phyloP scores from a whole-genome alignment of 2,113 vertebrate genomes.

The Mus pahari region DNA sequence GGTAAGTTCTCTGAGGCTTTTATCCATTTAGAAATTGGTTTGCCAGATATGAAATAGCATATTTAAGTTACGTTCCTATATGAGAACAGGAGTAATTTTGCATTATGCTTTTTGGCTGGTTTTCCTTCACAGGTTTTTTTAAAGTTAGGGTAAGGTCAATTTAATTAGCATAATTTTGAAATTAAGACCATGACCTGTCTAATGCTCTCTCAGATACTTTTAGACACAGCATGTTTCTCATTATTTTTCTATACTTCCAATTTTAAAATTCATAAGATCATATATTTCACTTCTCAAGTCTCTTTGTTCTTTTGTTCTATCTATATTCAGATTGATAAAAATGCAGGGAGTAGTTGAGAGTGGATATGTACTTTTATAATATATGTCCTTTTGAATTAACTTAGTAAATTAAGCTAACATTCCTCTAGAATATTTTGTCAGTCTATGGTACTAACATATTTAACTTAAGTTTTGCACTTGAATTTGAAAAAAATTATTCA shows the following conservation, averaged over 20 bases:
- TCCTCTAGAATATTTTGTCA: background rate
- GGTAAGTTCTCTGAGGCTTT: background rate
- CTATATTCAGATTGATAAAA: background rate
- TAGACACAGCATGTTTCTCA: background rate
- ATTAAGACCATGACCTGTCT: background rate
- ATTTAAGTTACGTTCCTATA: background rate
- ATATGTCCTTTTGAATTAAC: background rate
- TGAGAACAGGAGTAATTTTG: background rate
- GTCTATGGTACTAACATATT: background rate
- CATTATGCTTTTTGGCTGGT: too few relatives aligned
- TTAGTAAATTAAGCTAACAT: background rate
- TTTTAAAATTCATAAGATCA: background rate
- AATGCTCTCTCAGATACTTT: background rate
- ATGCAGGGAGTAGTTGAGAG: background rate
- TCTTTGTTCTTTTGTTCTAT: accelerated
- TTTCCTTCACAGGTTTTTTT: background rate
- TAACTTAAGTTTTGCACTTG: background rate
- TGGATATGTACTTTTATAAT: background rate
- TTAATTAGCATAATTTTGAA: background rate
- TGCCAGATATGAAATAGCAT: background rate
- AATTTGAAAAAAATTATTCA: background rate
- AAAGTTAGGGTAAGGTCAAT: background rate
- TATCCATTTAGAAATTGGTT: background rate
- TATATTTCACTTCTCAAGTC: background rate
- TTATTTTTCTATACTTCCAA: background rate